Conservation (phyloP, 53 echinoderm and acorn worm genomes). For the Astropecten irregularis region DNA sequence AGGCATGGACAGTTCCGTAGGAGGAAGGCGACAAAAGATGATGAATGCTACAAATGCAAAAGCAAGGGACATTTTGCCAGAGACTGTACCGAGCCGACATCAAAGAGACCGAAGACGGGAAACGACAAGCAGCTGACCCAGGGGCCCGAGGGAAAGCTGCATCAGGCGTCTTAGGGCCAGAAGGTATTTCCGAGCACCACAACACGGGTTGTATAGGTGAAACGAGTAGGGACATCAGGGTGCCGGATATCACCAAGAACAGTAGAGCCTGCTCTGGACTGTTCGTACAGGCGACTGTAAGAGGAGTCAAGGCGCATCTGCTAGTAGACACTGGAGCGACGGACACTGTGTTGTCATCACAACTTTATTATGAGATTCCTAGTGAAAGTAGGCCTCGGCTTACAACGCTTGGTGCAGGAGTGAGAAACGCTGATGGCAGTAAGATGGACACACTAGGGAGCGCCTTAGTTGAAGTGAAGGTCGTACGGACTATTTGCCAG, state of each 20-base stretch:
- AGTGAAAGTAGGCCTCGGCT: not conserved
- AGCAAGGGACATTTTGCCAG: not conserved
- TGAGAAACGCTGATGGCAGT: not conserved
- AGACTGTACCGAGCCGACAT: not conserved
- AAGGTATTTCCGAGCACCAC: not conserved
- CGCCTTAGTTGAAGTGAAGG: not conserved
- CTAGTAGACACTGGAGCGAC: conserved; percentile 35
- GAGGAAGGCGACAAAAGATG: not conserved
- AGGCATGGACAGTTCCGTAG: not conserved
- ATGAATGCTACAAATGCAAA: not conserved
- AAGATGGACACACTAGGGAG: not conserved
- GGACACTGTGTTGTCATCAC: conserved; percentile 13
- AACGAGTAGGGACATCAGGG: not conserved
- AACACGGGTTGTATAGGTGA: not conserved
- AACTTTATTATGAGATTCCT: conserved; percentile 11
- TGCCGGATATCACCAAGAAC: not conserved
- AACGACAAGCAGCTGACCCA: conserved; percentile 14
- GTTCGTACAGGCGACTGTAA: conserved; percentile 13
- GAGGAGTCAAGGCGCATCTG: not conserved
- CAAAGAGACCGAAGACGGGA: not conserved
- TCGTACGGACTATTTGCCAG: not conserved
- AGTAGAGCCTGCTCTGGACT: not conserved
- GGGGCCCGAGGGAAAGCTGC: conserved; percentile 43
- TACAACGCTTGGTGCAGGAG: not conserved
- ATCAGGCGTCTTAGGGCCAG: not conserved